Percentiles rank a stretch among this genome's conserved stretches.
phyloP scores from a whole-genome alignment of 1,140 invertebrate species.

The Atta texana region DNA sequence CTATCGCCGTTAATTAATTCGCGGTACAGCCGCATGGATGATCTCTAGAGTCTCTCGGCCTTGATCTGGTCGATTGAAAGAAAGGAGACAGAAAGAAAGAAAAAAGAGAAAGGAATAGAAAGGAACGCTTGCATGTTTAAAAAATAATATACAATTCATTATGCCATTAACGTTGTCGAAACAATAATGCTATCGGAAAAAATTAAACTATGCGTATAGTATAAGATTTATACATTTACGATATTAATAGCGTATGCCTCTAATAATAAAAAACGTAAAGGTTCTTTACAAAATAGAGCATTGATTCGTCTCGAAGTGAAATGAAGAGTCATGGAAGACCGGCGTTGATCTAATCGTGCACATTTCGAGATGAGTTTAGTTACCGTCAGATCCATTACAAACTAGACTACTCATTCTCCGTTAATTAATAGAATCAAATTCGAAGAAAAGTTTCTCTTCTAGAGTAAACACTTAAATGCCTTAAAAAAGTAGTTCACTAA shows the following conservation, averaged over 20 bases:
- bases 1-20: constrained; percentile 60
- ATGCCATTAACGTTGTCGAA: neutral
- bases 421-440: constrained; percentile 47
- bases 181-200: neutral
- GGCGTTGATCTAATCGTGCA: constrained; percentile 36
- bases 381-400: constrained; percentile 40
- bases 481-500: neutral
- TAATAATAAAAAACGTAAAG: neutral
- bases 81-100: constrained; percentile 9
- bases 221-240: neutral
- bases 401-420: constrained; percentile 47
- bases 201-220: neutral
- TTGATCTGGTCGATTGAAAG: constrained; percentile 46
- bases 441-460: neutral
- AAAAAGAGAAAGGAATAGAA: neutral
- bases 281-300: constrained; percentile 46
- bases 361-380: constrained; percentile 53
- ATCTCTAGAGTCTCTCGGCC: constrained; percentile 34
- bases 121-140: constrained; percentile 20
- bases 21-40: constrained; percentile 30
- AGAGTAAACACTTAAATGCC: neutral
- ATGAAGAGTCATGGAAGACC: constrained; percentile 48
- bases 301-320: constrained; percentile 37
- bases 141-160: constrained; percentile 25
- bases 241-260: neutral